Base-by-base conservation (phyloP, 2,797 vertebrate species). In the Anolis apletophallus region DNA sequence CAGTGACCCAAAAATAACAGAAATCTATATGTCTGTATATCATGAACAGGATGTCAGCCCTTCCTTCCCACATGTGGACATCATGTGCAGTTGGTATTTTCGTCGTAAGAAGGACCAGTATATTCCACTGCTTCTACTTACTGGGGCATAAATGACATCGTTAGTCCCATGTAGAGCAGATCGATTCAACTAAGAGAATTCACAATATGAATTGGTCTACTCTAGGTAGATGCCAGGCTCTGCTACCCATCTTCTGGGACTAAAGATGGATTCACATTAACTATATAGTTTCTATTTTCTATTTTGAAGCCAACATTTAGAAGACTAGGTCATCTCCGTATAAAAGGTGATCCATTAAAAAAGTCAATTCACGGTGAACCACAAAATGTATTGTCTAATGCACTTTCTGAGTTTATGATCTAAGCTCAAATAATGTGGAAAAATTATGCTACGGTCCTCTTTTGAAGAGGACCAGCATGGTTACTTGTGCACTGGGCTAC, bases 381-480 rank as follows among this genome's bases (percentile, higher is more conserved):
- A 83, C 3, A 83, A 59, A 59, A 59, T 34, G 3, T 55, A 32
- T 83, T 57, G 4, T 50, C 26, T 46, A 32, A 71, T 55, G n/a
- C 32, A 74, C 52, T 81, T 32, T 5, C 75, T 29, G 50, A 52
- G 7, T 68, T 64, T 64, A 40, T 75, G 64, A 76, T 80, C 17
- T 0, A 0, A 52, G 57, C 80, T 77, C 90, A 78, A 88, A 85
- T 93, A 92, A 93, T 90, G 86, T 94, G 87, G 90, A 85, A 83
- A 68, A 90, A 83, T 93, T 86, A 14, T 90, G 13, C 73, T 76
- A 91, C 32, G 19, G 9, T 68, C 7, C 3, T 68, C 19, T 46
- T 50, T 2, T 83, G 36, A 67, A 67, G 46, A 46, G 46, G 7
- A 46, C 46, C 46, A 46, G 46, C 50, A 57, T 57, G 17, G 55